Evolutionary conservation across 2,113 vertebrate species (phyloP).

Genomic region (Ctenodactylus gundi): DNA sequence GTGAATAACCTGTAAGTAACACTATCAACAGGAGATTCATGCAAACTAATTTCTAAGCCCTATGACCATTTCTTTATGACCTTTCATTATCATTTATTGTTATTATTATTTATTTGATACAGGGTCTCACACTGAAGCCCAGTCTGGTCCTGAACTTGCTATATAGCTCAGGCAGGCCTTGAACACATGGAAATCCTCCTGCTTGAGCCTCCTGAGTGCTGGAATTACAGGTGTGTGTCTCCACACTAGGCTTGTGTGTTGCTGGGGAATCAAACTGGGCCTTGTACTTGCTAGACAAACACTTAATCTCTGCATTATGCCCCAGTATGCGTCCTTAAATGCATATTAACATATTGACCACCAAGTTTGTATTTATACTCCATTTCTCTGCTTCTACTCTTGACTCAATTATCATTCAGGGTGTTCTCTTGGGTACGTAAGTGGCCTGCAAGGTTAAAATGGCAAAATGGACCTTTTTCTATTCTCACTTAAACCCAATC

Average conservation of each 20-base stretch:
- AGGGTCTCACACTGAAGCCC: too few relatives aligned
- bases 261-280: neutral
- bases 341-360: neutral
- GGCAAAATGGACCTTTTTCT: neutral
- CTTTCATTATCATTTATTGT: neutral
- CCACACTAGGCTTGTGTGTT: too few relatives aligned
- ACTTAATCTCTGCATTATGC: too few relatives aligned
- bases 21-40: neutral
- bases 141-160: too few relatives aligned
- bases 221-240: too few relatives aligned
- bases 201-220: too few relatives aligned
- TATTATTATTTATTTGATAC: too few relatives aligned
- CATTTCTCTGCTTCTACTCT: neutral
- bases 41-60: neutral
- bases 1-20: neutral
- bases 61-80: neutral
- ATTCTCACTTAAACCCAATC: neutral
- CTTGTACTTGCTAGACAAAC: too few relatives aligned
- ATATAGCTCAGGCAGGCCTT: too few relatives aligned
- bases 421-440: neutral
- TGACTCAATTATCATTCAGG: neutral
- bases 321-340: too few relatives aligned
- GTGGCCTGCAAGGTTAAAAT: neutral
- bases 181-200: too few relatives aligned
- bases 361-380: neutral